Evolutionary conservation across 2,797 vertebrate species (phyloP).

Genomic region (Trematomus bernacchii): DNA sequence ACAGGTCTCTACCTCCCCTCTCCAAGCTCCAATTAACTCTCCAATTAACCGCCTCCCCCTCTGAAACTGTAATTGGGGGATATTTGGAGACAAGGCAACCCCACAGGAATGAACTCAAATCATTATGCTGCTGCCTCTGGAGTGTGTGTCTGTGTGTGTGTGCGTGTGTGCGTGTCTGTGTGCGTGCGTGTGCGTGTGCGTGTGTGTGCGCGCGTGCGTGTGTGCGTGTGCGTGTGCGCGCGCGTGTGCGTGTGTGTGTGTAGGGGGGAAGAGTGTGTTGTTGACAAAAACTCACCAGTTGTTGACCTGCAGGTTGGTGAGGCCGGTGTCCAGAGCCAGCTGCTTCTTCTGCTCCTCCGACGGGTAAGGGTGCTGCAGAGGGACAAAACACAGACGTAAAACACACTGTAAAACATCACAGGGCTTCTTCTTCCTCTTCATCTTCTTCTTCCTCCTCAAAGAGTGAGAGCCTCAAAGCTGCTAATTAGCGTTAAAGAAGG

Average conservation of each 20-base stretch:
- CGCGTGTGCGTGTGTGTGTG: no score
- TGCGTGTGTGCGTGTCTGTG: no score
- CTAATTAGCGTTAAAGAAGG: constrained; percentile 85
- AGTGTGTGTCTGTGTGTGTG: neutral
- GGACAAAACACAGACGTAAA: constrained; percentile 47
- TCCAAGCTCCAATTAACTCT: constrained; percentile 33
- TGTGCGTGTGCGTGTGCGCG: no score
- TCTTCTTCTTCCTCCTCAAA: constrained; percentile 11
- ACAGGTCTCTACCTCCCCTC: constrained; percentile 11
- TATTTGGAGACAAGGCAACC: constrained; percentile 13
- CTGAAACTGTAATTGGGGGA: constrained; percentile 41
- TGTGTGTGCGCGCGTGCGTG: no score
- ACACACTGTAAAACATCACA: neutral
- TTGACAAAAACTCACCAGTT: constrained; percentile 90
- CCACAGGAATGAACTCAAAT: constrained; percentile 60
- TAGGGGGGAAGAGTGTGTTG: no score
- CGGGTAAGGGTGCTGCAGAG: constrained; percentile 93
- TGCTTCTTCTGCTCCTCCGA: constrained; percentile 99
- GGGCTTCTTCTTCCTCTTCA: neutral
- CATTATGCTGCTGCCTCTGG: constrained; percentile 67
- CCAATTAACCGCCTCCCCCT: constrained; percentile 42
- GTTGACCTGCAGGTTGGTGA: constrained; percentile 98
- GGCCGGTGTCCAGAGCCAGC: constrained; percentile 95
- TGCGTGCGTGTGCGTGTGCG: no score
- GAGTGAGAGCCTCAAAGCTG: constrained; percentile 58